Evolutionary conservation across 2,888 invertebrate species (phyloP), one percentile per base, ranked within the genome.

Genomic region (Hipparchia semele): DNA sequence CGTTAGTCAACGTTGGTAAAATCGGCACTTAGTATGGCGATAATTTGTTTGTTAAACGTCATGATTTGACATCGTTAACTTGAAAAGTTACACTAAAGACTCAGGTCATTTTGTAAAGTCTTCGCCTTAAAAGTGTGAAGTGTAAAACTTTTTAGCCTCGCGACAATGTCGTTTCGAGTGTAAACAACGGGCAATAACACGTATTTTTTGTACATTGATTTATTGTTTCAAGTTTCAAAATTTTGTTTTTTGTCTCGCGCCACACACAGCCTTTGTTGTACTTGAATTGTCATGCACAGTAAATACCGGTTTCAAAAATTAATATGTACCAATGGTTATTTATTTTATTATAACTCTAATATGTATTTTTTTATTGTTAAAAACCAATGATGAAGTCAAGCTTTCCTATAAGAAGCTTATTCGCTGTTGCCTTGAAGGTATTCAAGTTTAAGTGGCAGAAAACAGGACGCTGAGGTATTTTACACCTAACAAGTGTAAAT

Each of bases 171-270:
- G 83, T 83, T 83, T 68, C 62, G 81, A 82, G 82, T 86, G 82
- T 83, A 87, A 91, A 92, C 91, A 91, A 88, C 90, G 86, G 89
- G 80, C 83, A 86, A 89, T 90, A 90, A 92, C 92, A 91, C 92
- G 87, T 91, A 85, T 88, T 91, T 90, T 92, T 92, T 92, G 87
- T 86, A 81, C 86, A 88, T 90, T 91, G 92, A 92, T 92, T 92
- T 93, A 93, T 91, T 89, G 90, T 91, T 90, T 90, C 87, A 86
- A 79, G 86, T 91, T 91, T 87, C 89, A 90, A 87, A 90, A 91
- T 87, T 64, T 87, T 81, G 82, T 85, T 91, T 92, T 91, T 92
- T 91, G 84, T 86, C 73, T 81, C 81, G 81, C 82, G 85, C 92
- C 93, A 92, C 93, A 91, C 93, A 84, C 92, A 87, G 89, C 83